These are phyloP conservation scores for Tenthredo livida DNA, from an alignment of 2,888 invertebrate genomes.

Conservation along the genomic window DNA sequence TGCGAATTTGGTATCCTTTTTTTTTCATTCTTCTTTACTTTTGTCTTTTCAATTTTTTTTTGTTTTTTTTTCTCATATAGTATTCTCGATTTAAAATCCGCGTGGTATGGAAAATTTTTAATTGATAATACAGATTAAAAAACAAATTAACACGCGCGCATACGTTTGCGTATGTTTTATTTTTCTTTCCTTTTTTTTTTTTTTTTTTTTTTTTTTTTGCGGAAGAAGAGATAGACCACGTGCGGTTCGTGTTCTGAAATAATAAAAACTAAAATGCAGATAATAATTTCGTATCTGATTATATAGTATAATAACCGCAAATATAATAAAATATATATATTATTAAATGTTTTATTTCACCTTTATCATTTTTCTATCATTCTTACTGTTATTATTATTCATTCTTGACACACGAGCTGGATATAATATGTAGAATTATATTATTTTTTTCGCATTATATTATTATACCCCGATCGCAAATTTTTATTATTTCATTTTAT, in stretches of 20 bases:
- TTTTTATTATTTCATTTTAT: too few relatives aligned
- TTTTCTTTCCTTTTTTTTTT: neutral
- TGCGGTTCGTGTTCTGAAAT: constrained; percentile 12
- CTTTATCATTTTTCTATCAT: neutral
- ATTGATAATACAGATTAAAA: neutral
- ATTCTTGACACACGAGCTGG: too few relatives aligned
- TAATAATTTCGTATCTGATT: too few relatives aligned
- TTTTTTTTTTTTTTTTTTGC: neutral
- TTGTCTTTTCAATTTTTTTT: neutral
- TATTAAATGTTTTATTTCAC: neutral
- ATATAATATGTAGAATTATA: too few relatives aligned
- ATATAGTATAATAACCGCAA: too few relatives aligned
- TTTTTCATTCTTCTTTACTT: neutral
- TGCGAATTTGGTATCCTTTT: neutral
- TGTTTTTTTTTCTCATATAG: neutral
- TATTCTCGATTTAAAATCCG: neutral
- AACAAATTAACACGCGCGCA: neutral
- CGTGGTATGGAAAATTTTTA: neutral
- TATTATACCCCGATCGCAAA: too few relatives aligned
- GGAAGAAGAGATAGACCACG: neutral
- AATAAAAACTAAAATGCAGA: neutral
- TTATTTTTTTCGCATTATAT: too few relatives aligned
- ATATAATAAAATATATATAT: neutral
- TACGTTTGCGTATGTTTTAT: neutral
- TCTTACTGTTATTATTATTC: neutral